Evolutionary conservation across 37 sponge, comb jelly and placozoan species (phyloP), one percentile per base, ranked within the genome.

Genomic region (Tethya wilhelma): DNA sequence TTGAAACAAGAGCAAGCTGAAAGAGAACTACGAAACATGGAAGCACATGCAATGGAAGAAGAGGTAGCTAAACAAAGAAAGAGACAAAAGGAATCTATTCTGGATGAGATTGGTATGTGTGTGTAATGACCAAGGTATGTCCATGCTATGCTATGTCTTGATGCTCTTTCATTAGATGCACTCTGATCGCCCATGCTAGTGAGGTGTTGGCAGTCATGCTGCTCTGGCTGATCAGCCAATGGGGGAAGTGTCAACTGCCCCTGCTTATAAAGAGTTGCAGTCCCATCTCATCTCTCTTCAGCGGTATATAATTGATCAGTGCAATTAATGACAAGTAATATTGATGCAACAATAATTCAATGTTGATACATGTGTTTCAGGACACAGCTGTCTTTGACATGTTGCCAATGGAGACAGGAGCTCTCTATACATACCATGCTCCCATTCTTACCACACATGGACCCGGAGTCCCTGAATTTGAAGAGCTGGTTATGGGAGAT

Each of bases 91-190:
- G 88, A 94, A 56, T 63, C 67, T 58, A 55, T 90, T 28, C 38
- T 94, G 26, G 82, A 91, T 66, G 89, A 94, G 26, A n/a, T n/a
- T n/a, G n/a, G n/a, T n/a, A n/a, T n/a, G n/a, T n/a, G 9, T 49
- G 55, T 49, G 9, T 9, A 49, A 19, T 49, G 55, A 19, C 55
- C 25, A 6, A 30, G 7, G 5, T 59, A 49, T 49, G 53, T 49
- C 14, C 14, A 14, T 49, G 14, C 14, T 9, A 9, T 19, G 9
- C 14, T 77, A 44, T 67, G 36, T 66, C 1, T 26, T 32, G 17
- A 11, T 30, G 41, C 44, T 42, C 9, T 20, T 12, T 43, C 14
- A 25, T 14, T 40, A 81, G 88, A 80, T 80, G n/a, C 31, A 42
- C 38, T 84, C 84, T 37, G 79, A 77, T 36, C 64, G 42, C 0